Percentiles rank a stretch among this genome's conserved stretches.
These are phyloP conservation scores for Odocoileus virginianus DNA, from an alignment of 2,113 vertebrate species.

Conservation along the genomic window DNA sequence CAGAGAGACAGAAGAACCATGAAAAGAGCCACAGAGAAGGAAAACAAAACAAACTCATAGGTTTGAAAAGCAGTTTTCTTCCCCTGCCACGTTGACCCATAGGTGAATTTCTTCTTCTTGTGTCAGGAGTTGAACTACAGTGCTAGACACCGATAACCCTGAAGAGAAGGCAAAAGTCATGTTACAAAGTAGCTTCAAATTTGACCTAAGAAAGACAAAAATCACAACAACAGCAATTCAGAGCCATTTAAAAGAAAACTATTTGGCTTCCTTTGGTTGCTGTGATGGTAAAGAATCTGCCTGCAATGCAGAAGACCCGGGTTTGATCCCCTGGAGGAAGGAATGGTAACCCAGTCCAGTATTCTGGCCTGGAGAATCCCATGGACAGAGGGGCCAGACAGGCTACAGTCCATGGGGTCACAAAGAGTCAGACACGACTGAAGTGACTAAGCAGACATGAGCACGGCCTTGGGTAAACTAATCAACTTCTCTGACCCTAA, in stretches of 20 bases:
- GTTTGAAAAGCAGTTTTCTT: neutral
- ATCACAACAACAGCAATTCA: neutral
- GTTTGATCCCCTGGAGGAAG: neutral
- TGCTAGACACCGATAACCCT: neutral
- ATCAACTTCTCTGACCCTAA: neutral
- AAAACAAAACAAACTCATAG: neutral
- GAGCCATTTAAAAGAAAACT: neutral
- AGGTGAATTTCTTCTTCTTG: neutral
- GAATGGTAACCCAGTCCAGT: neutral
- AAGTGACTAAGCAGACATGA: neutral
- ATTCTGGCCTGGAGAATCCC: neutral
- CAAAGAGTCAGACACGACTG: neutral
- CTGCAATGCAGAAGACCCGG: neutral
- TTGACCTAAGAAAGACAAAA: neutral
- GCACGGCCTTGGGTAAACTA: neutral
- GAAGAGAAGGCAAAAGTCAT: neutral
- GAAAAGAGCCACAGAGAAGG: neutral
- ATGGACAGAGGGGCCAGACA: neutral
- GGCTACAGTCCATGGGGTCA: neutral
- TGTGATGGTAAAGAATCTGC: neutral
- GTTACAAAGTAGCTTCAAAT: neutral
- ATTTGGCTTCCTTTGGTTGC: neutral
- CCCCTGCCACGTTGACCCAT: neutral
- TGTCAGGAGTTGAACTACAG: neutral
- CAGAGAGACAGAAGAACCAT: neutral